Base-by-base conservation (phyloP, 2,888 invertebrate genomes). In the Entomobrya multifasciata region DNA sequence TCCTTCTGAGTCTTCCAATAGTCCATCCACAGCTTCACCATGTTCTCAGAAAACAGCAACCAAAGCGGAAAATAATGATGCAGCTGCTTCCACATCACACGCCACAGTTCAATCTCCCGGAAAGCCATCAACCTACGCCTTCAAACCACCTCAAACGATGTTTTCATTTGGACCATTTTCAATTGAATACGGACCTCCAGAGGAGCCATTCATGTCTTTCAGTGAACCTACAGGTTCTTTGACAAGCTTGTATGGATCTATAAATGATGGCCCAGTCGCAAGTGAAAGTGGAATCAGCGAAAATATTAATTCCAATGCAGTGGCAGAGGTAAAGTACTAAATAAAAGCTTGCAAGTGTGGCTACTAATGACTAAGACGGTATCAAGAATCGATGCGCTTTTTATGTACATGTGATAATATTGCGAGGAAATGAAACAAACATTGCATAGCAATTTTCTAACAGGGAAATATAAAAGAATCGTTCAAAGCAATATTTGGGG, bases 1-100 rank as follows among this genome's bases (percentile, higher is more conserved):
- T 52, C 60, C 89, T 83, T 82, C 89, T 88, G 74, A 90, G 89
- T 62, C 90, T 88, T 65, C 92, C 91, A n/a, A n/a, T n/a, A n/a
- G n/a, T n/a, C n/a, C n/a, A n/a, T n/a, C n/a, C n/a, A n/a, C n/a
- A n/a, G n/a, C n/a, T n/a, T n/a, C n/a, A n/a, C n/a, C n/a, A n/a
- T n/a, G n/a, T n/a, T n/a, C n/a, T n/a, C 60, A 91, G 91, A 72
- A 92, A n/a, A n/a, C n/a, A n/a, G 78, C 88, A 0, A 88, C 89
- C 3, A 88, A 89, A 77, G 76, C 6, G 5, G 82, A 82, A 30
- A 62, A n/a, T 49, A 52, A 60, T 60, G 27, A 67, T 6, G n/a
- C 52, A 65, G 25, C 60, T 49, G 65, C 30, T 67, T 57, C 52
- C 5, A 20, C 57, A 27, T 49, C 49, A 13, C 20, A 70, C 10